phyloP scores from a whole-genome alignment of 2,888 invertebrate genomes.

The Mycogona germanica region DNA sequence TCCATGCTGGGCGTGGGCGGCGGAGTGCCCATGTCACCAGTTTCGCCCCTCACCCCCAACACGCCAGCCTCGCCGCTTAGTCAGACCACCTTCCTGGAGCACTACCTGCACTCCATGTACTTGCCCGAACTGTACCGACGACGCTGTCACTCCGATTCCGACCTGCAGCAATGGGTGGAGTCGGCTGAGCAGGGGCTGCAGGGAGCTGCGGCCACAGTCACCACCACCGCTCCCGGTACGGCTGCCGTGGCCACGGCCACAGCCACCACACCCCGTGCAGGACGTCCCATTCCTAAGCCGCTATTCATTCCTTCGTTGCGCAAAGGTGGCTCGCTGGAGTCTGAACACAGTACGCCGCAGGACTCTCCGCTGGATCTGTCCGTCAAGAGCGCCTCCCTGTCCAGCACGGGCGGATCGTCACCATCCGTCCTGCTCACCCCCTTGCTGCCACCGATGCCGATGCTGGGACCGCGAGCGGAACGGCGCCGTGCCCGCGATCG shows the following conservation, averaged over 20 bases:
- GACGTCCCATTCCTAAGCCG: conserved; percentile 31
- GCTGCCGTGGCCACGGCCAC: conserved; percentile 11
- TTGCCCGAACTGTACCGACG: conserved; percentile 47
- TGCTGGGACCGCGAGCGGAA: too few relatives aligned
- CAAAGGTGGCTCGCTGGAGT: conserved; percentile 41
- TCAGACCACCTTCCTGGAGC: conserved; percentile 20
- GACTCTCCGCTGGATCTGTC: conserved; percentile 77
- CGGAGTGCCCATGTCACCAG: conserved; percentile 24
- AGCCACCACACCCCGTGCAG: conserved; percentile 23
- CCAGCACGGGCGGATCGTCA: conserved; percentile 35
- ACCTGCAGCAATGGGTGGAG: conserved; percentile 42
- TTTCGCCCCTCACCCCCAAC: conserved; percentile 25
- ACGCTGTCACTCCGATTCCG: conserved; percentile 53
- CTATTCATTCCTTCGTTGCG: conserved; percentile 28
- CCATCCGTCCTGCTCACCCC: conserved; percentile 8
- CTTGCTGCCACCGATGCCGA: too few relatives aligned
- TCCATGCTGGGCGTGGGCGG: conserved; percentile 11
- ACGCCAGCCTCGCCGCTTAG: conserved; percentile 24
- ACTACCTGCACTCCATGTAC: conserved; percentile 29
- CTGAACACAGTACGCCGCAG: conserved; percentile 48
- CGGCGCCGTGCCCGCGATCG: conserved; percentile 25
- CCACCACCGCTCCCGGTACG: conserved; percentile 20
- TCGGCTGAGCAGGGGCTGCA: conserved; percentile 24
- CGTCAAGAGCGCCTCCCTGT: conserved; percentile 41
- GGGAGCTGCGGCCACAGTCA: conserved; percentile 29